Percentiles rank a stretch among this genome's conserved stretches.
Conservation (phyloP, 2,888 invertebrate species). For the Orchesella flavescens region DNA sequence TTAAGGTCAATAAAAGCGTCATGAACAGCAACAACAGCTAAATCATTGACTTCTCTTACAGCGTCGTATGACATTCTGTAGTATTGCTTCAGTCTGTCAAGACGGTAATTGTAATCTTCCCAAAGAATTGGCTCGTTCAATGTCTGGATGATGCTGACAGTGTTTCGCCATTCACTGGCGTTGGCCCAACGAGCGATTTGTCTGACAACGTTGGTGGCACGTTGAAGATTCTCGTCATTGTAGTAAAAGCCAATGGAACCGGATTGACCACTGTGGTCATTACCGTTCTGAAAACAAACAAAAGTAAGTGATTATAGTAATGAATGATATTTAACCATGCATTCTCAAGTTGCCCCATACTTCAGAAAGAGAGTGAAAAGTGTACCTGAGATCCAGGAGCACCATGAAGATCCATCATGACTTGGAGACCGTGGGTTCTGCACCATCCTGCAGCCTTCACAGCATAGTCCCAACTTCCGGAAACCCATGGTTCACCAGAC, state of each 20-base stretch:
- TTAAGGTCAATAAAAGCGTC: conserved; percentile 70
- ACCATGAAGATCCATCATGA: conserved; percentile 71
- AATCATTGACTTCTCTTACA: conserved; percentile 64
- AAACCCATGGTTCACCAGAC: conserved; percentile 68
- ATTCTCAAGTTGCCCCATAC: background rate
- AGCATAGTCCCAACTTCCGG: conserved; percentile 69
- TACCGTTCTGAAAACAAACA: conserved; percentile 63
- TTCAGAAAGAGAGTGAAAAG: background rate
- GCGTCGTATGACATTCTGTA: conserved; percentile 68
- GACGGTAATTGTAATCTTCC: conserved; percentile 69
- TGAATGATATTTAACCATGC: background rate
- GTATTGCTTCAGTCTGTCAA: conserved; percentile 66
- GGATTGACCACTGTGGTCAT: conserved; percentile 70
- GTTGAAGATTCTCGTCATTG: conserved; percentile 66
- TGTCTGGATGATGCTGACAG: conserved; percentile 69
- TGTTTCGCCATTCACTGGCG: conserved; percentile 66
- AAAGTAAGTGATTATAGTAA: no score
- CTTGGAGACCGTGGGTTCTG: conserved; percentile 67
- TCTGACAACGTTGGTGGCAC: conserved; percentile 65
- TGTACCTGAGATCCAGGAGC: conserved; percentile 70
- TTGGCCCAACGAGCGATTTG: conserved; percentile 67
- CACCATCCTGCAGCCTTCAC: conserved; percentile 68
- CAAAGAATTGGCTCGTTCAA: conserved; percentile 71
- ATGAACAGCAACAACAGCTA: conserved; percentile 70
- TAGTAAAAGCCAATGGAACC: conserved; percentile 67